Conservation (phyloP, 2,797 vertebrate species). For the Tangara arthus region DNA sequence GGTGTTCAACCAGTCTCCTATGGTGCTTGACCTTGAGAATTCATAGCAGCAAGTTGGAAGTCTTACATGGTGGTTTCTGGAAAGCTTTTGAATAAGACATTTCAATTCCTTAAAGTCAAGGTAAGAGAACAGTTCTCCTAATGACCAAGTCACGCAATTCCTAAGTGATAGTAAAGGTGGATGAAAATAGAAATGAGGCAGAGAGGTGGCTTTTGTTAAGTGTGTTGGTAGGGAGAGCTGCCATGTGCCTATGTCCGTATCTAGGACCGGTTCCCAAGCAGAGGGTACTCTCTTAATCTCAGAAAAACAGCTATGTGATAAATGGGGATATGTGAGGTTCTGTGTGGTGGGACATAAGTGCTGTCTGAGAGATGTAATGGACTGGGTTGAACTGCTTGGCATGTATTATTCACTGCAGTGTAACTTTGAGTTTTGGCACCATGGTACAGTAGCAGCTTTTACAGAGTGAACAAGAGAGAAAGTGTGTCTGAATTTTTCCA, state of each 20-base stretch:
- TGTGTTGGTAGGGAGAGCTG: neutral
- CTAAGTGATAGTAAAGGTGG: neutral
- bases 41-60: neutral
- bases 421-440: conserved; percentile 56
- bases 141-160: neutral
- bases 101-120: neutral
- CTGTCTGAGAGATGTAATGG: neutral
- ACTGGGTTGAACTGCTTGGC: conserved; percentile 23
- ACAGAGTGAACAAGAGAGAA: conserved; percentile 5
- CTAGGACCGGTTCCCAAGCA: neutral
- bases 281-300: neutral
- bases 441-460: conserved; percentile 33
- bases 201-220: neutral
- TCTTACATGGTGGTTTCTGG: neutral
- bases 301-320: neutral
- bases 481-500: conserved; percentile 61
- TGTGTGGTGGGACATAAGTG: neutral
- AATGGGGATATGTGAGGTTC: neutral
- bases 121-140: neutral
- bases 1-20: neutral
- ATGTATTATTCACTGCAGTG: conserved; percentile 56
- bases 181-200: neutral
- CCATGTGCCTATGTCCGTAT: rapidly evolving
- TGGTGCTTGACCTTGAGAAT: neutral
- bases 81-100: neutral